phyloP scores from a whole-genome alignment of 2,113 vertebrate genomes.

The Xiphophorus maculatus region DNA sequence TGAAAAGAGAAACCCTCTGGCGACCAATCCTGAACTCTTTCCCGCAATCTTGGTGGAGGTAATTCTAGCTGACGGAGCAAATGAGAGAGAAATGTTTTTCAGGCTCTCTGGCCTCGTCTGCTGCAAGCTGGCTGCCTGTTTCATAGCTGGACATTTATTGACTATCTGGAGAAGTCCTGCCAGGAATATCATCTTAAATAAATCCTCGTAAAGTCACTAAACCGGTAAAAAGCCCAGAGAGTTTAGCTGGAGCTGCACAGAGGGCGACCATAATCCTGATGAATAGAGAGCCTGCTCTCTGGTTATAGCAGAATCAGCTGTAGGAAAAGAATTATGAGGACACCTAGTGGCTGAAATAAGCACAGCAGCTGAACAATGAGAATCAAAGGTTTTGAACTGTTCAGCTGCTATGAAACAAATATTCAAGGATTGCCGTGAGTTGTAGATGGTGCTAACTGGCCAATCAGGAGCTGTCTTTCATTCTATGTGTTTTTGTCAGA shows the following conservation, averaged over 20 bases:
- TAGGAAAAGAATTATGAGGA: conserved; percentile 41
- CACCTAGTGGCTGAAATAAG: conserved; percentile 62
- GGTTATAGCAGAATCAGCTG: not conserved
- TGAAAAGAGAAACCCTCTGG: not conserved
- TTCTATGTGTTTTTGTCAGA: conserved; percentile 29
- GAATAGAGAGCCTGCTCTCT: too few species aligned
- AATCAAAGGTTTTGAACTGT: not conserved
- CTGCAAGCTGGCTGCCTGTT: not conserved
- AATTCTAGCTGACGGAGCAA: conserved; percentile 3
- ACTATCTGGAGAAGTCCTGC: conserved; percentile 18
- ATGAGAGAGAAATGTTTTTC: conserved; percentile 7
- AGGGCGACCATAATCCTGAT: too few species aligned
- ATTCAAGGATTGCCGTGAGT: not conserved
- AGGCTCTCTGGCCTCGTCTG: conserved; percentile 5
- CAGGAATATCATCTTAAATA: conserved; percentile 14
- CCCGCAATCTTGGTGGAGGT: not conserved
- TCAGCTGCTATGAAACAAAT: not conserved
- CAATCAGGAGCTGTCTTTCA: conserved; percentile 30
- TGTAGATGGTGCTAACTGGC: not conserved
- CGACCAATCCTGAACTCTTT: not conserved
- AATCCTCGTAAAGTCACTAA: conserved; percentile 8
- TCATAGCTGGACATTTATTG: conserved; percentile 8
- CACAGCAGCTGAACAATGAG: not conserved
- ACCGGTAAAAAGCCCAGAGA: not conserved
- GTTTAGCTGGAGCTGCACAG: not conserved